These are phyloP conservation scores for Apotomis turbidana DNA, from an alignment of 2,888 invertebrate species.

Conservation along the genomic window DNA sequence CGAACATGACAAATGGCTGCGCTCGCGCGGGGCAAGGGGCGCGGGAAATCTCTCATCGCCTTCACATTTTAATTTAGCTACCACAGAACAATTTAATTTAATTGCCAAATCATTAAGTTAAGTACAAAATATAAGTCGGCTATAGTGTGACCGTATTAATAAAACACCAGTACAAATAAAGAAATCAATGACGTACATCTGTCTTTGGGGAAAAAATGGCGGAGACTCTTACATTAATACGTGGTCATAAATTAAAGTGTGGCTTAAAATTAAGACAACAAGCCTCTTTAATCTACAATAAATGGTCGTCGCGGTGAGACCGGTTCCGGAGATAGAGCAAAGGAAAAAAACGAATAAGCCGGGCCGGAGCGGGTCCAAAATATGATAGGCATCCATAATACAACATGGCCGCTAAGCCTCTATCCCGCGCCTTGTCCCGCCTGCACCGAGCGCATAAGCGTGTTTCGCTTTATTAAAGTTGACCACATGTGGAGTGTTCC, in stretches of 20 bases:
- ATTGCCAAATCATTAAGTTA: conserved; percentile 83
- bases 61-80: conserved; percentile 80
- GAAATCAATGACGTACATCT: conserved; percentile 75
- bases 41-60: conserved; percentile 68
- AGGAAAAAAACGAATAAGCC: conserved; percentile 79
- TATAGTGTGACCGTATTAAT: conserved; percentile 77
- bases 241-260: conserved; percentile 80
- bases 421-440: conserved; percentile 70
- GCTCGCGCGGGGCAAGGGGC: conserved; percentile 53
- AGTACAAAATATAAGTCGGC: conserved; percentile 80
- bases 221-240: conserved; percentile 76
- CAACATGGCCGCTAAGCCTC: conserved; percentile 83
- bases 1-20: conserved; percentile 61
- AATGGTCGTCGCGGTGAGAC: conserved; percentile 80
- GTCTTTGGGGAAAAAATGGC: conserved; percentile 75
- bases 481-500: conserved; percentile 84
- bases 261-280: conserved; percentile 85
- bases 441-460: conserved; percentile 57
- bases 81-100: conserved; percentile 82
- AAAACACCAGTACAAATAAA: conserved; percentile 70
- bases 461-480: conserved; percentile 80
- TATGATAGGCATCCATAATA: conserved; percentile 84
- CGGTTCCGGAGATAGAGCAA: conserved; percentile 80
- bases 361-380: conserved; percentile 82
- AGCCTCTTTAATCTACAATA: conserved; percentile 84